Conservation (phyloP, 2,888 invertebrate genomes). For the Nineta flava region DNA sequence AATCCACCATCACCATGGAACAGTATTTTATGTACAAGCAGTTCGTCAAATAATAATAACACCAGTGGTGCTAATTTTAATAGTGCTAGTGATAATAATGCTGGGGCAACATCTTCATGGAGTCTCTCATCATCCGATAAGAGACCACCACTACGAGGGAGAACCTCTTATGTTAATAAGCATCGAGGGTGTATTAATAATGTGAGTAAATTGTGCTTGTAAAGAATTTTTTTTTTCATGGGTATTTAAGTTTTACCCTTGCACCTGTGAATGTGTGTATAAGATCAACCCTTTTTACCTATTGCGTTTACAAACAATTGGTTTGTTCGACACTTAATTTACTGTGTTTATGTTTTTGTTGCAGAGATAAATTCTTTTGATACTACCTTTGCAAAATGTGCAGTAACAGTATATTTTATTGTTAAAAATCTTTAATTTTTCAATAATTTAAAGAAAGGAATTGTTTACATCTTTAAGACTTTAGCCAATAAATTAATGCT, state of each 20-base stretch:
- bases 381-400: too few species aligned
- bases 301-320: too few species aligned
- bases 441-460: too few species aligned
- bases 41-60: conserved; percentile 12
- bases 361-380: too few species aligned
- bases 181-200: not conserved
- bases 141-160: conserved; percentile 5
- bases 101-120: not conserved
- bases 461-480: too few species aligned
- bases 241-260: not conserved
- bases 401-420: too few species aligned
- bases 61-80: conserved; percentile 6
- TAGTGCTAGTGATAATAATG: not conserved
- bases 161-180: not conserved
- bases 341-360: too few species aligned
- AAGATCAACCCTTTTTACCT: too few species aligned
- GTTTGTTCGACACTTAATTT: too few species aligned
- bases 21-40: conserved; percentile 26
- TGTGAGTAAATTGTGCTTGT: not conserved
- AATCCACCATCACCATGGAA: conserved; percentile 33
- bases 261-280: not conserved
- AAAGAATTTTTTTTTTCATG: not conserved
- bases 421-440: too few species aligned
- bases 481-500: too few species aligned
- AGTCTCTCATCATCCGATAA: conserved; percentile 6